These are phyloP conservation scores for Pelecanus crispus DNA, from an alignment of 2,113 vertebrate species.

Conservation along the genomic window DNA sequence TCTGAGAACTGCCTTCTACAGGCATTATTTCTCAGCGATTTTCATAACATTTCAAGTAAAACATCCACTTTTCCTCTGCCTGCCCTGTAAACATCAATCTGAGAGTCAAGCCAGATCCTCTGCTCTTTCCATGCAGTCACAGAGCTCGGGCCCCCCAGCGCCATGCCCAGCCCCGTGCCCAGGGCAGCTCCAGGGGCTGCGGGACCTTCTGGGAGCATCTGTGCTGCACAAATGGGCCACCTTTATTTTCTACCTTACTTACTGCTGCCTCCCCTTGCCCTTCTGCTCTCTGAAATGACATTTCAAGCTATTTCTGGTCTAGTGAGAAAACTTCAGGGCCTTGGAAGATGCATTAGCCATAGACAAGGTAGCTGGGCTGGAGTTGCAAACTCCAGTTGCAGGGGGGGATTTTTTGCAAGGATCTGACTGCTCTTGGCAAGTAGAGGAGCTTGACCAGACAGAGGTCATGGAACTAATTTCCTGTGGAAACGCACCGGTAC, in stretches of 20 bases:
- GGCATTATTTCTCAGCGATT: constrained; percentile 1
- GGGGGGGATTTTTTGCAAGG: not conserved
- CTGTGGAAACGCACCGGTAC: not conserved
- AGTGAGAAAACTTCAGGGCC: not conserved
- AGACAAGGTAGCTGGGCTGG: not conserved
- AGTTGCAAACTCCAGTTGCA: not conserved
- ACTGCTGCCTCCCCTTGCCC: not conserved
- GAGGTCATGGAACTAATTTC: not conserved
- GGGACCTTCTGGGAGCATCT: not conserved
- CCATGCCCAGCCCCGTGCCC: not conserved
- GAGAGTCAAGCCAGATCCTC: constrained; percentile 44
- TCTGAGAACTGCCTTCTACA: constrained; percentile 22
- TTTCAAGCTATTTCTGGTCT: not conserved
- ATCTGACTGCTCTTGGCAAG: not conserved
- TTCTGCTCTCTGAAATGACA: not conserved
- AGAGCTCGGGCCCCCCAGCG: not conserved
- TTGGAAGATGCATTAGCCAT: not conserved
- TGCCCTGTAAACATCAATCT: constrained; percentile 25
- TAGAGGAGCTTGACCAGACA: not conserved
- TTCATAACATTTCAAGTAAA: constrained; percentile 51
- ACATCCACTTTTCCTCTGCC: constrained; percentile 6
- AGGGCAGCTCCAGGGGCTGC: not conserved
- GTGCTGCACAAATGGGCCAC: fast-evolving
- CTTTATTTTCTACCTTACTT: not conserved
- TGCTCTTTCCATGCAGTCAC: fast-evolving